Percentiles rank a stretch among this genome's conserved stretches.
Evolutionary conservation across 2,113 vertebrate genomes (phyloP).

Genomic region (Pelecanus crispus): DNA sequence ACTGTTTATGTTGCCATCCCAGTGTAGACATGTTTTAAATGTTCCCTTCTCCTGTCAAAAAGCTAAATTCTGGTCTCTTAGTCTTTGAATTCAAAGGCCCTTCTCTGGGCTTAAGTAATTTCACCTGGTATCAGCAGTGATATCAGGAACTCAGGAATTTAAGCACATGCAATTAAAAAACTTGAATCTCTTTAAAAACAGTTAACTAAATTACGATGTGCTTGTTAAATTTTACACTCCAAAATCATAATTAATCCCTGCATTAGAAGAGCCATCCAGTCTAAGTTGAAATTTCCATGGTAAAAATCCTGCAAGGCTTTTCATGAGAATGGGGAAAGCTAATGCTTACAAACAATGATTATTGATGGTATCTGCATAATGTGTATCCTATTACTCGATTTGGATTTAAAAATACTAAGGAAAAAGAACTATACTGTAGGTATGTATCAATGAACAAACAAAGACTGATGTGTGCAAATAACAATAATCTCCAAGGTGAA

Average conservation of each 20-base stretch:
- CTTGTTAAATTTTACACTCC: neutral
- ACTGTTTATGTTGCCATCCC: neutral
- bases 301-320: neutral
- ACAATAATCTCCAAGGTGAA: conserved; percentile 27
- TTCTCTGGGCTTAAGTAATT: neutral
- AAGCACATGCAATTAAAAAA: neutral
- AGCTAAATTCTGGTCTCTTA: neutral
- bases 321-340: neutral
- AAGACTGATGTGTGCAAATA: neutral
- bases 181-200: neutral
- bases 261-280: neutral
- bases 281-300: neutral
- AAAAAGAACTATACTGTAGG: neutral
- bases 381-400: neutral
- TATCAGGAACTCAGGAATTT: neutral
- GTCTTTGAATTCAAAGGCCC: neutral
- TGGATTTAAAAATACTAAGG: neutral
- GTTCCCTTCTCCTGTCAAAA: neutral
- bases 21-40: neutral
- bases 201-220: neutral
- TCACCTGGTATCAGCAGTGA: neutral
- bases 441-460: neutral
- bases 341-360: neutral
- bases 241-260: neutral
- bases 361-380: neutral